A percentile compares a stretch with the other conserved stretches of the same genome.
phyloP scores from a whole-genome alignment of 2,888 invertebrate species.

The Sinodicranocentrus sp. region DNA sequence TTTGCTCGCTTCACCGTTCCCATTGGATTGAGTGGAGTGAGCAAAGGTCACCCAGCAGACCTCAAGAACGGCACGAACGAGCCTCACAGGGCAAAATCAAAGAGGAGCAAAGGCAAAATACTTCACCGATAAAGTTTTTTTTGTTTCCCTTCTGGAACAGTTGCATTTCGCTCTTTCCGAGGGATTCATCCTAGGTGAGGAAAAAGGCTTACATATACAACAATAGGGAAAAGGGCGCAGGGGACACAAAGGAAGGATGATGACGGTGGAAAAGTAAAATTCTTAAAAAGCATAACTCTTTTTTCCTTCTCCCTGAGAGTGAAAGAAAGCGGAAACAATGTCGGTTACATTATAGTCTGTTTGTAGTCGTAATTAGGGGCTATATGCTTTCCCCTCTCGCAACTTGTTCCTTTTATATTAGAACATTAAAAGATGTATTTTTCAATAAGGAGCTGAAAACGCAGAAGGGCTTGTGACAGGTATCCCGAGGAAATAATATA shows the following conservation, averaged over 20 bases:
- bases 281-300: slow-evolving; percentile 44
- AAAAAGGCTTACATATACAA: slow-evolving; percentile 24
- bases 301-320: background rate
- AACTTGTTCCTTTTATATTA: slow-evolving; percentile 28
- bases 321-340: slow-evolving; percentile 18
- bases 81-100: no score
- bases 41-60: slow-evolving; percentile 57
- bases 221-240: slow-evolving; percentile 14
- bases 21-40: slow-evolving; percentile 38
- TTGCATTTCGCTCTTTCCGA: slow-evolving; percentile 53
- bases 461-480: slow-evolving; percentile 50
- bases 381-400: slow-evolving; percentile 1
- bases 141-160: slow-evolving; percentile 51
- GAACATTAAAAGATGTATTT: slow-evolving; percentile 16
- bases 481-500: slow-evolving; percentile 29
- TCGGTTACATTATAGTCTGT: slow-evolving; percentile 39
- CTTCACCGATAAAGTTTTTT: slow-evolving; percentile 55
- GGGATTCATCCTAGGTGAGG: slow-evolving; percentile 12
- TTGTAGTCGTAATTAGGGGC: slow-evolving; percentile 57
- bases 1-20: slow-evolving; percentile 5
- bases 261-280: background rate
- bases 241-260: slow-evolving; percentile 34
- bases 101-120: slow-evolving; percentile 41
- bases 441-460: slow-evolving; percentile 31
- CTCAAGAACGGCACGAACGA: slow-evolving; percentile 41